Base-by-base conservation (phyloP, 2,888 invertebrate species). In the Eubasilissa splendida region DNA sequence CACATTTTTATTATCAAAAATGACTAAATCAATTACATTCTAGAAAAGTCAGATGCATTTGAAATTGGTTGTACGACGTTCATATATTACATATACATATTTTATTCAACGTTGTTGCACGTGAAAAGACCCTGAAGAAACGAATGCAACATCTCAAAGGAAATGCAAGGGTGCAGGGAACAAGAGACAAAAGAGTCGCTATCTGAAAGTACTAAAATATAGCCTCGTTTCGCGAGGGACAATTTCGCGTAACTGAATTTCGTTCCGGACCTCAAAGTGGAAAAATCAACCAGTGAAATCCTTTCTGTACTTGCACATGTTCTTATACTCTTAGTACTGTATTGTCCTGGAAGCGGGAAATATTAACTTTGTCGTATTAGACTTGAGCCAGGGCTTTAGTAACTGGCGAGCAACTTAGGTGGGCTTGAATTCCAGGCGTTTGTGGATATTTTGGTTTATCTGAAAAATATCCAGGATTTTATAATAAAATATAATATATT, bases 181-280 rank as follows among this genome's bases (percentile, higher is more conserved):
- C 42, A 7, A 2, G 42, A 42, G 42, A 42, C 42, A 42, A 42
- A 42, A 42, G 42, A 42, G 60, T 7, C 60, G 22, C 22, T 60
- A 60, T 22, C 60, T 14, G 60, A 22, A 59, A 60, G 60, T 60
- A 10, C 60, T 11, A 53, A 54, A 53, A 70, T n/a, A 70, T 54
- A 70, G 53, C 54, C 12, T 14, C 9, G 53, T 54, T 70, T 14
- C 14, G 52, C 10, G 68, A 60, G 22, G n/a, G 71, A 75, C 60
- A 59, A 75, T 60, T 75, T 33, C n/a, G 71, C 14, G 60, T 75
- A 75, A 75, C 60, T 52, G 75, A 60, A 75, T 75, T 75, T 75
- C 11, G 58, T 75, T 63, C 22, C 7, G 75, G 75, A 73, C 71
- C 71, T 73, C 71, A 73, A 73, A 73, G 71, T 58, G 71, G 71